These are phyloP conservation scores for Helicorthomorpha holstii DNA, from an alignment of 1,140 invertebrate genomes.

Conservation along the genomic window DNA sequence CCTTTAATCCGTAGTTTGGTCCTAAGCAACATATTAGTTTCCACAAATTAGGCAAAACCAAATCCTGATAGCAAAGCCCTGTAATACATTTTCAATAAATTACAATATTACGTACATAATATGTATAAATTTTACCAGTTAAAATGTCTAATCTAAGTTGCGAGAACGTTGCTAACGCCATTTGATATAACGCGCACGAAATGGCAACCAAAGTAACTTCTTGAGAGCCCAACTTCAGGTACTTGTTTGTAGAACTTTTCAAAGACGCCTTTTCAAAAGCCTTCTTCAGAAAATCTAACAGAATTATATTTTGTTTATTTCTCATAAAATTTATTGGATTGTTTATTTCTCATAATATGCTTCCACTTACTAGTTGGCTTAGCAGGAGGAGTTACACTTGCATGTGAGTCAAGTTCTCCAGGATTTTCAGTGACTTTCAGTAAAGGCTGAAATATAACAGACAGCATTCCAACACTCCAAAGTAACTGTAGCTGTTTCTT, in stretches of 20 bases:
- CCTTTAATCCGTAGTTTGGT: slow-evolving; percentile 71
- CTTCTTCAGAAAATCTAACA: slow-evolving; percentile 24
- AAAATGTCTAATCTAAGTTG: slow-evolving; percentile 87
- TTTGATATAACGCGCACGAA: slow-evolving; percentile 82
- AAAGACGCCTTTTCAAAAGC: slow-evolving; percentile 25
- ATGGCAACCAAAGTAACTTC: slow-evolving; percentile 62
- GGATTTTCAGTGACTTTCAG: background rate
- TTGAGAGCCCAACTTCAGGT: slow-evolving; percentile 53
- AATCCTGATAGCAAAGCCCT: slow-evolving; percentile 86
- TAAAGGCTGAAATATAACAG: slow-evolving; percentile 30
- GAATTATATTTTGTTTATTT: background rate
- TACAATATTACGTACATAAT: background rate
- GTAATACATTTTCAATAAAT: slow-evolving; percentile 14
- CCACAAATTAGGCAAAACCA: slow-evolving; percentile 80
- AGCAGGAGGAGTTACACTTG: background rate
- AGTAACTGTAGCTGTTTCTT: slow-evolving; percentile 64
- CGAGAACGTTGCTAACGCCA: slow-evolving; percentile 68
- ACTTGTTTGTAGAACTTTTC: slow-evolving; percentile 15
- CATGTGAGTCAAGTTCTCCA: background rate
- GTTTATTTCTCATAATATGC: background rate
- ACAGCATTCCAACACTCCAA: slow-evolving; percentile 55
- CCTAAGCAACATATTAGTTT: slow-evolving; percentile 72
- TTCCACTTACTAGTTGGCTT: slow-evolving; percentile 7
- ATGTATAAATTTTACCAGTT: slow-evolving; percentile 46
- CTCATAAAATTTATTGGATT: background rate